These are phyloP conservation scores for Melanocharis versteri DNA, from an alignment of 2,113 vertebrate genomes.

Conservation along the genomic window DNA sequence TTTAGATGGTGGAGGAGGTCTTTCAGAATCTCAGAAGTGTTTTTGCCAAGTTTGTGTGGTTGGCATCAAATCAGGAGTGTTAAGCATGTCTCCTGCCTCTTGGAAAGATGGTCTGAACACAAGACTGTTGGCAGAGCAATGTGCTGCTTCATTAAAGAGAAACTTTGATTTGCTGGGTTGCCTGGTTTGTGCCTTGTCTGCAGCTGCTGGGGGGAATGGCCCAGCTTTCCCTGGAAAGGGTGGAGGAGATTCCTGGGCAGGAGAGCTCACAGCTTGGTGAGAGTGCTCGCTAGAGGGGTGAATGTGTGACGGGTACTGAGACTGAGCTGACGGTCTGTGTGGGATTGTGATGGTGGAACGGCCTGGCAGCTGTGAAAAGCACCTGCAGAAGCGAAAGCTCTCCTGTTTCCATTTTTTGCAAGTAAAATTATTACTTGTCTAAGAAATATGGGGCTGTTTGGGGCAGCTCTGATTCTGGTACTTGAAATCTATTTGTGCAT, in stretches of 20 bases:
- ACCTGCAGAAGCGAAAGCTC: neutral
- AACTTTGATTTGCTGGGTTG: neutral
- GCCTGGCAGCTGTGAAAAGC: neutral
- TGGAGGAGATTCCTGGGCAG: neutral
- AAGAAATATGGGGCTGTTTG: neutral
- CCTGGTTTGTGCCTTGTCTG: neutral
- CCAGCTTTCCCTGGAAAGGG: neutral
- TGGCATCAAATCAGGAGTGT: neutral
- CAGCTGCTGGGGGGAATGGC: neutral
- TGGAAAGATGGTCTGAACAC: neutral
- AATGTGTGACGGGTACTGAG: neutral
- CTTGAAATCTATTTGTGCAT: neutral
- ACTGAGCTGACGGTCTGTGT: neutral
- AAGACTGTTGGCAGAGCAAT: neutral
- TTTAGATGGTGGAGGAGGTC: neutral
- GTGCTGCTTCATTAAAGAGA: neutral
- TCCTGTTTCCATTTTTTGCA: neutral
- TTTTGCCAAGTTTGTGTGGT: neutral
- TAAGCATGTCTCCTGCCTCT: neutral
- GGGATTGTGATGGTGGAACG: neutral
- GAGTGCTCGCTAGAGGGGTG: accelerated
- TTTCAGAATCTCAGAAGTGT: neutral
- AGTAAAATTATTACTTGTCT: neutral
- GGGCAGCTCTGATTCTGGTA: neutral
- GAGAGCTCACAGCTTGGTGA: neutral